Percentiles rank a stretch among this genome's conserved stretches.
These are phyloP conservation scores for Anthopleura sola DNA, from an alignment of 64 coral and sea anemone genomes.

Conservation along the genomic window DNA sequence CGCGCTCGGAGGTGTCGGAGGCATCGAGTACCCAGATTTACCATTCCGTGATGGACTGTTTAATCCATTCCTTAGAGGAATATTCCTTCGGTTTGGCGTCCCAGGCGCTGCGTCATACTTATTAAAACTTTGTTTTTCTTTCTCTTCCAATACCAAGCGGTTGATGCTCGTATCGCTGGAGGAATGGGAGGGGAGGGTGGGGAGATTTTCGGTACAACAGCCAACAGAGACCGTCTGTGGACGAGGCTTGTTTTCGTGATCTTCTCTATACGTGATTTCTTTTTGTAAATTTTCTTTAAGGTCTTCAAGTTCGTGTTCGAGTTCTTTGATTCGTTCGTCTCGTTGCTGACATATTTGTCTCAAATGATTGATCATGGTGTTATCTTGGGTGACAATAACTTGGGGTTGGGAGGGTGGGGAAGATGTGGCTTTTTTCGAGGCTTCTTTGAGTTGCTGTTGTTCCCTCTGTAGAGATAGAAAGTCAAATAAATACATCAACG, in stretches of 20 bases:
- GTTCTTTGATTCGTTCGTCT: slow-evolving; percentile 24
- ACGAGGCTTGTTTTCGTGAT: neutral
- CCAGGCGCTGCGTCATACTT: neutral
- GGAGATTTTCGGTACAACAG: slow-evolving; percentile 45
- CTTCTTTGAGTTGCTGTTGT: slow-evolving; percentile 66
- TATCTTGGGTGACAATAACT: slow-evolving; percentile 3
- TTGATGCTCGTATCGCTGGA: neutral
- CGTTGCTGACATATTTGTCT: slow-evolving; percentile 33
- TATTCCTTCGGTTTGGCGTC: neutral
- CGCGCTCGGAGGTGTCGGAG: slow-evolving; percentile 47
- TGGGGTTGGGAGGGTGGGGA: neutral
- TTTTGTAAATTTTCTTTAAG: slow-evolving; percentile 25
- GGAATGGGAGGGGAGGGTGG: neutral
- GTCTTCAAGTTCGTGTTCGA: slow-evolving; percentile 39
- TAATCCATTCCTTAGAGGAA: neutral
- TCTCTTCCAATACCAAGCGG: neutral
- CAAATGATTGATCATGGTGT: slow-evolving; percentile 35
- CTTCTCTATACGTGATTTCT: slow-evolving; percentile 9
- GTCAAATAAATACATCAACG: neutral
- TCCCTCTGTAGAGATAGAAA: slow-evolving; percentile 46
- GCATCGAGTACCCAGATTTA: neutral
- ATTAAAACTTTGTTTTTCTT: slow-evolving; percentile 5
- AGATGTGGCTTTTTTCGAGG: slow-evolving; percentile 39
- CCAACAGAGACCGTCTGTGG: slow-evolving; percentile 26
- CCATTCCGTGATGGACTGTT: neutral